Evolutionary conservation across 1,140 invertebrate species (phyloP).

Genomic region (Eulimnadia texana): DNA sequence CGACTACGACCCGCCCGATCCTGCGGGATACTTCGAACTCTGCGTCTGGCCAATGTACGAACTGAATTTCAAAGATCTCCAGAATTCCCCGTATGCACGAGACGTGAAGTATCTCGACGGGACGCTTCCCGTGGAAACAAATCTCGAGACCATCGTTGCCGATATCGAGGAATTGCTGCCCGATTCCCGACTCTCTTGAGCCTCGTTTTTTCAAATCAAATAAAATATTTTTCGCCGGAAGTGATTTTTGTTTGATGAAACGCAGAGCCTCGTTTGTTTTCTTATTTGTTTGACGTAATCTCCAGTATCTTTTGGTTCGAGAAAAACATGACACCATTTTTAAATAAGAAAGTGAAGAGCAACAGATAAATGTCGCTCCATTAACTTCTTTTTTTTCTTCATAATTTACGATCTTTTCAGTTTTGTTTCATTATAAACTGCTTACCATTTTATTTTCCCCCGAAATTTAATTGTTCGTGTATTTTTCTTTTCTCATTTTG

Average conservation of each 20-base stretch:
- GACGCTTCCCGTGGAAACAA: neutral
- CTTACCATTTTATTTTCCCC: too few species aligned
- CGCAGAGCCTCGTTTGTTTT: neutral
- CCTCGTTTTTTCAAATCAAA: too few species aligned
- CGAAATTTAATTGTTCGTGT: neutral
- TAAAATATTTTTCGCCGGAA: neutral
- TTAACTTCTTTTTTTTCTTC: too few species aligned
- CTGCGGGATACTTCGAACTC: slow-evolving; percentile 59
- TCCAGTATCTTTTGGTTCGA: neutral
- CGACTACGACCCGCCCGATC: slow-evolving; percentile 61
- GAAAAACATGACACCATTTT: neutral
- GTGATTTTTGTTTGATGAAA: neutral
- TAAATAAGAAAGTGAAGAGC: neutral
- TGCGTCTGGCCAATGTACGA: slow-evolving; percentile 60
- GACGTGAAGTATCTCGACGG: slow-evolving; percentile 6
- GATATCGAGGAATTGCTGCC: neutral
- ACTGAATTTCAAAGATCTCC: slow-evolving; percentile 26
- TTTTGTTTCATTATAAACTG: too few species aligned
- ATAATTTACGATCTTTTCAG: too few species aligned
- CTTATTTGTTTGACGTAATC: neutral
- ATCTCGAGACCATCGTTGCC: neutral
- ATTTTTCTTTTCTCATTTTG: neutral
- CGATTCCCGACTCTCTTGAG: too few species aligned
- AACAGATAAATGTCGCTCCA: too few species aligned
- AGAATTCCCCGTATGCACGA: neutral